Evolutionary conservation across 1,140 invertebrate species (phyloP).

Genomic region (Orussus abietinus): DNA sequence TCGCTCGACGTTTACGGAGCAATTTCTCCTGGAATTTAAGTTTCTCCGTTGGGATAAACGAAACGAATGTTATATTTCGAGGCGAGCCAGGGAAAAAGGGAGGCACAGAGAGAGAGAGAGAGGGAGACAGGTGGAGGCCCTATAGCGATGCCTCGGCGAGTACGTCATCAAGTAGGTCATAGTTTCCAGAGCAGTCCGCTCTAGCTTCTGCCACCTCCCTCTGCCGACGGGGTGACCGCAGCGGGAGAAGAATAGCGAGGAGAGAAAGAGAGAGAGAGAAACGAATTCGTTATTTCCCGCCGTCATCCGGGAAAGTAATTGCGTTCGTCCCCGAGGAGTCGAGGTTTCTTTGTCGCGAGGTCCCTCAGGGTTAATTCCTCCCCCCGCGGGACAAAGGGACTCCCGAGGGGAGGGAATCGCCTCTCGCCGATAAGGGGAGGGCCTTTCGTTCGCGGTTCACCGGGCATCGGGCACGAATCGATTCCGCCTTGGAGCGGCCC

Average conservation of each 20-base stretch:
- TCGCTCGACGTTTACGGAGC: too few species aligned
- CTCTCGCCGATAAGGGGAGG: too few species aligned
- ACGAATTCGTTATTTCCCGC: conserved; percentile 39
- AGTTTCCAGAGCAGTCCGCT: conserved; percentile 20
- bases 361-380: conserved; percentile 5
- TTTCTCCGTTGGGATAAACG: too few species aligned
- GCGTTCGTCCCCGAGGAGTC: conserved; percentile 20
- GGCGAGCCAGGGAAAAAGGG: conserved; percentile 6
- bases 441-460: too few species aligned
- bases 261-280: conserved; percentile 14
- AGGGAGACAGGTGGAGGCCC: conserved; percentile 11
- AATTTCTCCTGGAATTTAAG: too few species aligned
- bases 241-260: too few species aligned
- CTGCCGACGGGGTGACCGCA: conserved; percentile 8
- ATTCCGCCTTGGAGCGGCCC: too few species aligned
- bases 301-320: conserved; percentile 27
- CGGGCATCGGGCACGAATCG: too few species aligned
- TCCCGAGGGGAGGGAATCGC: too few species aligned
- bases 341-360: conserved; percentile 23
- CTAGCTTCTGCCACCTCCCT: conserved; percentile 3
- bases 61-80: too few species aligned
- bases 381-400: too few species aligned
- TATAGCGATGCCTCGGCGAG: too few species aligned
- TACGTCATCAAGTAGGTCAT: conserved; percentile 34
- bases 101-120: conserved; percentile 13